Base-by-base conservation (phyloP, 2,888 invertebrate genomes). In the Cataglyphis livida region DNA sequence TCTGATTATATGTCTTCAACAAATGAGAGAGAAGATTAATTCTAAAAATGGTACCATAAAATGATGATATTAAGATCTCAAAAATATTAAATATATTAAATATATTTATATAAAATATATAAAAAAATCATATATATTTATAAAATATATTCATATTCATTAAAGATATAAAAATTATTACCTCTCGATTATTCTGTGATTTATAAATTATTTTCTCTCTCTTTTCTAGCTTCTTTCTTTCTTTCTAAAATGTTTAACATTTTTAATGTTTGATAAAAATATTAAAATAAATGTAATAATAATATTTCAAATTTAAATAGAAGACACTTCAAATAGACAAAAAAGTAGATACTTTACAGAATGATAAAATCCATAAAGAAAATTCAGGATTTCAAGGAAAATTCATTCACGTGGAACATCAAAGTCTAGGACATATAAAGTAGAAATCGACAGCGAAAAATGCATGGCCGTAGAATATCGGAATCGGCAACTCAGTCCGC, bases 321-420 rank as follows among this genome's bases (percentile, higher is more conserved):
- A 51, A 4, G 32, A 21, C 12, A 66, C 18, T 57, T 10, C 3
- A 21, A 32, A 78, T 57, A 41, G 21, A 70, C 18, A 21, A 68
- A 1, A 1, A 38, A 66, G 10, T 38, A 32, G 32, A 70, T 54
- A 35, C 25, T 59, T 44, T 9, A 32, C 15, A 44, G 5, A 12
- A 38, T 18, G 68, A n/a, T 21, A 32, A 32, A 21, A 15, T 78
- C 66, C 75, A 38, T 66, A 12, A 9, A 71, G 44, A 21, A 57
- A 71, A 68, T 68, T 12, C 28, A 68, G 21, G 41, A 79, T 61
- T 79, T 79, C 21, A 44, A 71, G 25, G 12, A 71, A 71, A 71
- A 59, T 25, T 21, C 35, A 71, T 79, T 70, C 35, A 44, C 35
- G 18, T 59, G 44, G 18, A 71, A 44, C 57, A 57, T 76, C 76